phyloP scores from a whole-genome alignment of 2,797 vertebrate species.

The Anguilla marmorata region DNA sequence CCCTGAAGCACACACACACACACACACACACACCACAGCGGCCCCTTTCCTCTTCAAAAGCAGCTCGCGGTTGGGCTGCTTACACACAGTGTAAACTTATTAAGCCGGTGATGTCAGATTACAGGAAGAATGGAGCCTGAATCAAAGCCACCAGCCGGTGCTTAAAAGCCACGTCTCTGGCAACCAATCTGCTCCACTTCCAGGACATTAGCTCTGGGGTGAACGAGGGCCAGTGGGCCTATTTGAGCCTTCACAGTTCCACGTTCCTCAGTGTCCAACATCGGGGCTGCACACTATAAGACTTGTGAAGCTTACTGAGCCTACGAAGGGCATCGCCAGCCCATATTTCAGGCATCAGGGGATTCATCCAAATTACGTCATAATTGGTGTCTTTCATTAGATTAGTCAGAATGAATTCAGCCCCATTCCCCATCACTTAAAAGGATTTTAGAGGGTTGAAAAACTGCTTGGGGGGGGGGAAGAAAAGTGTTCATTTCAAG shows the following conservation, averaged over 20 bases:
- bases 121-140: conserved; percentile 79
- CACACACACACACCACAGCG: conserved; percentile 34
- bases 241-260: conserved; percentile 76
- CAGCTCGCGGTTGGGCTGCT: conserved; percentile 70
- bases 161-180: conserved; percentile 76
- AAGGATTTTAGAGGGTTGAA: conserved; percentile 64
- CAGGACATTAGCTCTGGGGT: conserved; percentile 76
- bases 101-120: conserved; percentile 81
- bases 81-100: conserved; percentile 82
- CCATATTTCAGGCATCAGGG: conserved; percentile 53
- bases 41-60: conserved; percentile 69
- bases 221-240: conserved; percentile 80
- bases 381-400: conserved; percentile 73
- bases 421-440: conserved; percentile 54
- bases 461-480: conserved; percentile 41
- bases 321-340: neutral
- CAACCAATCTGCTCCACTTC: conserved; percentile 79
- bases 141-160: conserved; percentile 79
- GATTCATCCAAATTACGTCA: conserved; percentile 69
- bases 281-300: neutral
- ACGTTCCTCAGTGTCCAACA: neutral
- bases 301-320: neutral
- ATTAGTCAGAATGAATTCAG: conserved; percentile 67
- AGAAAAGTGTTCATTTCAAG: conserved; percentile 58
- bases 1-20: conserved; percentile 5